Evolutionary conservation across 2,797 vertebrate genomes (phyloP).

Genomic region (Oryzias sinensis): DNA sequence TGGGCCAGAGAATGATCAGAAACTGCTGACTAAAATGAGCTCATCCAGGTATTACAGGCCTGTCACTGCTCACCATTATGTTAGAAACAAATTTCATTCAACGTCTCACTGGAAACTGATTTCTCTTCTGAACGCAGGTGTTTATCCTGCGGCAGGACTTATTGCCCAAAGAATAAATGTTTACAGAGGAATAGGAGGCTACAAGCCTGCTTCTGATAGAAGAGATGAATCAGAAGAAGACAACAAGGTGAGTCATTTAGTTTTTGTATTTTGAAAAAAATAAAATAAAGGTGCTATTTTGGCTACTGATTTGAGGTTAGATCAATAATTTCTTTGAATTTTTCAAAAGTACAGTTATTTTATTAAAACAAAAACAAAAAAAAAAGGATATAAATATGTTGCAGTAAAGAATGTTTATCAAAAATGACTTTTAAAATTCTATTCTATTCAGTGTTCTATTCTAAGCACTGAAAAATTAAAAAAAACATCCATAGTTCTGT

Average conservation of each 20-base stretch:
- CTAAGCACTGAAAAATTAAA: no score
- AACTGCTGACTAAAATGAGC: no score
- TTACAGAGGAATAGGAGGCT: constrained; percentile 80
- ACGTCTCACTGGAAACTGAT: constrained; percentile 11
- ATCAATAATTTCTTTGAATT: no score
- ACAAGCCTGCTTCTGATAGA: constrained; percentile 66
- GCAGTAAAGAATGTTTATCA: no score
- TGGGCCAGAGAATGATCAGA: background rate
- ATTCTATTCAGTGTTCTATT: no score
- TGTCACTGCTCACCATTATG: background rate
- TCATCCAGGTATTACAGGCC: background rate
- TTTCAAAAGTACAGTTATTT: no score
- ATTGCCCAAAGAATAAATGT: constrained; percentile 91
- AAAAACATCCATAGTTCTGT: no score
- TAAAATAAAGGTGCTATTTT: background rate
- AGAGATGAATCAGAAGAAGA: constrained; percentile 56
- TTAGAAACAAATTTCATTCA: background rate
- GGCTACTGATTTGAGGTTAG: no score
- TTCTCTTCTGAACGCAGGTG: constrained; percentile 35
- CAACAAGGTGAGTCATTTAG: constrained; percentile 28
- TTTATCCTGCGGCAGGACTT: constrained; percentile 77
- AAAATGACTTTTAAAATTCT: no score
- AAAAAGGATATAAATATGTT: no score
- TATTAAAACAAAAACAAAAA: no score
- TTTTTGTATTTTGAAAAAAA: background rate